phyloP scores from a whole-genome alignment of 2,113 vertebrate genomes.

The Tragelaphus imberbis region DNA sequence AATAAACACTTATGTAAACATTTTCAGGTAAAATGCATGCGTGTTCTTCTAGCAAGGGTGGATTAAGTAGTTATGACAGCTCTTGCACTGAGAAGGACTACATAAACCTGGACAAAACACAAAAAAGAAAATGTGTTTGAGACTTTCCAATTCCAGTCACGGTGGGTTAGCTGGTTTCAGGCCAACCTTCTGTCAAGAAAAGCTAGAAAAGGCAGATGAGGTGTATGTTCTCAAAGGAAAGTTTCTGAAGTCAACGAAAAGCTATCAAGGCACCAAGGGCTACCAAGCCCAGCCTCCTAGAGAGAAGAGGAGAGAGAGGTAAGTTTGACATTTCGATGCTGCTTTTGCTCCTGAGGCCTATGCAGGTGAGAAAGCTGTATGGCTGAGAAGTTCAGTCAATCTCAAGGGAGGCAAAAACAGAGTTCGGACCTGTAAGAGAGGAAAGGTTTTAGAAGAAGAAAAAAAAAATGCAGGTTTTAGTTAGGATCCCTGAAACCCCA shows the following conservation, averaged over 20 bases:
- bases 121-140: neutral
- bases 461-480: neutral
- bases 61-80: neutral
- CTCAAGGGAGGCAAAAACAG: neutral
- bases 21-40: neutral
- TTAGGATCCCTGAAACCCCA: neutral
- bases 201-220: neutral
- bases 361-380: neutral
- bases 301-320: neutral
- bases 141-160: neutral
- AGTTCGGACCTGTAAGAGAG: neutral
- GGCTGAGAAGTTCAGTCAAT: neutral
- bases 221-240: neutral
- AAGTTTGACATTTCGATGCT: neutral
- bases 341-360: neutral
- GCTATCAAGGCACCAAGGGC: neutral
- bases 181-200: neutral
- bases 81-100: neutral
- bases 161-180: neutral
- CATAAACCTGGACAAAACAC: neutral
- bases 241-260: neutral
- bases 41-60: neutral
- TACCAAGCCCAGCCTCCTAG: neutral
- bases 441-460: neutral
- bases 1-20: neutral